phyloP scores from a whole-genome alignment of 2,113 vertebrate species.

The Pimephales promelas region DNA sequence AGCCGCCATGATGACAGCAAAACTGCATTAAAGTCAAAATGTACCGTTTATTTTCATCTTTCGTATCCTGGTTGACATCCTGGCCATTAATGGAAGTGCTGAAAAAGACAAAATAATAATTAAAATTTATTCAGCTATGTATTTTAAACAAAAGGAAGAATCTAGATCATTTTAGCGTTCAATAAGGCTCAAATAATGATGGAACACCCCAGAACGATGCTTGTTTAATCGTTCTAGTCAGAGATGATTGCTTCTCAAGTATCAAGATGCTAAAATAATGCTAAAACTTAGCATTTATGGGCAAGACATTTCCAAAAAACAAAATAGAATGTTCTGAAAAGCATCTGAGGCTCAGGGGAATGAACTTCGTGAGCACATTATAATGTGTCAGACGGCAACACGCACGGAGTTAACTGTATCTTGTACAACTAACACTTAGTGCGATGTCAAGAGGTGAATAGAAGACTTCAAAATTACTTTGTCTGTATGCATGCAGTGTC shows the following conservation, averaged over 20 bases:
- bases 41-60: neutral
- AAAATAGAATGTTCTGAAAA: neutral
- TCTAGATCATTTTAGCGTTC: no score
- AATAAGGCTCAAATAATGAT: no score
- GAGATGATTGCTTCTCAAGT: neutral
- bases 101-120: neutral
- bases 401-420: neutral
- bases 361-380: neutral
- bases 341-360: neutral
- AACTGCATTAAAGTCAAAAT: neutral
- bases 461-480: neutral
- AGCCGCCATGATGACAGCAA: neutral
- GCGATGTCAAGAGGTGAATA: neutral
- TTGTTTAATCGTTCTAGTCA: neutral
- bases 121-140: no score
- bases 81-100: neutral
- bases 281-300: neutral
- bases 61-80: neutral
- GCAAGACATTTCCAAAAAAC: neutral
- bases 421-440: neutral
- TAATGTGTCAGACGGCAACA: neutral
- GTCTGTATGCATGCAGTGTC: neutral
- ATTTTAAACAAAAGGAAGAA: no score
- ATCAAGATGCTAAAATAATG: slow-evolving; percentile 32
- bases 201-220: no score